Base-by-base conservation (phyloP, 2,113 vertebrate species). In the Syngnathus scovelli region DNA sequence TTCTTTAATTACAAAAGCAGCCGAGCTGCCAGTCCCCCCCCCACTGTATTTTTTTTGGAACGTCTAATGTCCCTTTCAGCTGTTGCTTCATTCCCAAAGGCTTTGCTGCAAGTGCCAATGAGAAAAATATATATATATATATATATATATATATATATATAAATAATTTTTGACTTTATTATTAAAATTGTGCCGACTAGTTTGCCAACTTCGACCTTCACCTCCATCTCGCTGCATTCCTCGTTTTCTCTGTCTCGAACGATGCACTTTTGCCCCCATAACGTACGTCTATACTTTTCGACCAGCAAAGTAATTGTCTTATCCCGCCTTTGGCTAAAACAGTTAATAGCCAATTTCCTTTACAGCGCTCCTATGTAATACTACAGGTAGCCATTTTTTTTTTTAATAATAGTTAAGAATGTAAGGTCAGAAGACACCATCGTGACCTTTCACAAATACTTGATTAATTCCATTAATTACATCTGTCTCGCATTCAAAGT, bases 1-100 rank as follows among this genome's bases (percentile, higher is more conserved):
- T 80, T 87, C 60, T 77, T 61, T 59, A 76, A 67, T 76, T 78
- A 71, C 74, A 66, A 76, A 84, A 81, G 77, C 55, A 80, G 77
- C 71, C 71, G 72, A 74, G 64, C 73, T 80, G 84, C 83, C 82
- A 87, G 86, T 76, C 86, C 82, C 75, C 86, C 82, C 75, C 86
- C 71, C 9, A 78, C 83, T 83, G 78, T 86, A 82, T 90, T 87
- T 89, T 84, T 76, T 84, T 77, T 79, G 77, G 67, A 78, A 79
- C 74, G 54, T 71, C 48, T 76, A 36, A 55, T 64, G 67, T 81
- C 72, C 67, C 9, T 0, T 83, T 86, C 81, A 39, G 76, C 76
- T 76, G 70, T 71, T 75, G 78, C 72, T 68, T 64, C 52, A 48
- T 72, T 82, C 75, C 79, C 56, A 48, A 70, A 71, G 46, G 55